phyloP scores from a whole-genome alignment of 2,797 vertebrate genomes.

The Trachops cirrhosus region DNA sequence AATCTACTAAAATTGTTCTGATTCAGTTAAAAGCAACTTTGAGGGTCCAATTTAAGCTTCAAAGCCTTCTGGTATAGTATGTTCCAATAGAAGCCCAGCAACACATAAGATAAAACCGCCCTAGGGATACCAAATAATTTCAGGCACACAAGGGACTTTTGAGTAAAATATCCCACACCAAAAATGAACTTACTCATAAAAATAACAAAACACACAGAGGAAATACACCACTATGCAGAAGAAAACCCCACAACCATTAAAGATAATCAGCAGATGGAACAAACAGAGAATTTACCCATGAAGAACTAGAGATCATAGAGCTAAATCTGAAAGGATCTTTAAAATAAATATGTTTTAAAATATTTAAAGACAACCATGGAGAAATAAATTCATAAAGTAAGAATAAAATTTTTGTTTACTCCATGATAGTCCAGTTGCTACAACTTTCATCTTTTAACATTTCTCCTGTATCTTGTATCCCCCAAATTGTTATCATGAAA shows the following conservation, averaged over 20 bases:
- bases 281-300: not conserved
- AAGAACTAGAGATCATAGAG: not conserved
- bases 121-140: not conserved
- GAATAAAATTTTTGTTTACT: not conserved
- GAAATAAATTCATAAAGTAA: not conserved
- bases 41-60: not conserved
- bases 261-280: not conserved
- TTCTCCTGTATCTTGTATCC: not conserved
- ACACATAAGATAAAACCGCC: not conserved
- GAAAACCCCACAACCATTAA: not conserved
- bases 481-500: not conserved
- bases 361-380: not conserved
- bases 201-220: not conserved
- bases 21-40: not conserved
- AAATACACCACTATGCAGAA: not conserved
- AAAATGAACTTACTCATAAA: not conserved
- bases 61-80: not conserved
- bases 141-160: not conserved
- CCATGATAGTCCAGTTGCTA: not conserved
- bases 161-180: not conserved
- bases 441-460: not conserved
- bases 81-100: not conserved
- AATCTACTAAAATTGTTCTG: not conserved
- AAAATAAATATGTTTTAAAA: not conserved
- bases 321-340: not conserved